Conservation (phyloP, 2,113 vertebrate species). For the Tyto alba region DNA sequence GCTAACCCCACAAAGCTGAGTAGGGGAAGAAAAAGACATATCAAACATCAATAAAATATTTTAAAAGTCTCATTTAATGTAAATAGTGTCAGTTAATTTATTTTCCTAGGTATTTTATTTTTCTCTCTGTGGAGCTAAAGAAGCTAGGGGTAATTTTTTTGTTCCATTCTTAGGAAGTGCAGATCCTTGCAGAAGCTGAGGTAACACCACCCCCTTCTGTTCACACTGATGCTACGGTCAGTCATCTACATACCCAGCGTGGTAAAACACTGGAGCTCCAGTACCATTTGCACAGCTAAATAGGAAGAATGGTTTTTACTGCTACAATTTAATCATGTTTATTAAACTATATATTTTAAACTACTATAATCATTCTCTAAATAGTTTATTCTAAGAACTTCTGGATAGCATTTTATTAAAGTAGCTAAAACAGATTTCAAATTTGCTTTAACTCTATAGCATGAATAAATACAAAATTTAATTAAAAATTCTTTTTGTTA, state of each 20-base stretch:
- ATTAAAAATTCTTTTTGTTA: background rate
- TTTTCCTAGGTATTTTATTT: background rate
- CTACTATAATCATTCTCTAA: background rate
- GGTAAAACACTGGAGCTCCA: background rate
- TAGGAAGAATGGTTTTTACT: background rate
- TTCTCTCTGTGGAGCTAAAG: background rate
- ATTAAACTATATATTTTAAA: background rate
- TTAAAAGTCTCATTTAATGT: background rate
- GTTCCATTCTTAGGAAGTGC: background rate
- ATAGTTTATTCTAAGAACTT: background rate
- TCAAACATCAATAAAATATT: background rate
- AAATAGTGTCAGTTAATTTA: background rate
- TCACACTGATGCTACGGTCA: conserved; percentile 20
- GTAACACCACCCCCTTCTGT: conserved; percentile 80
- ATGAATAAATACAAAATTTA: background rate
- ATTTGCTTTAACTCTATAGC: background rate
- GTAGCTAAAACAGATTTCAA: background rate
- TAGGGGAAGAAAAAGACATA: background rate
- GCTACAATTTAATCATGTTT: background rate
- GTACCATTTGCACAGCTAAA: background rate
- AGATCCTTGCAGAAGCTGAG: conserved; percentile 44
- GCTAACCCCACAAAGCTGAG: background rate
- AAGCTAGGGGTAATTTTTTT: background rate
- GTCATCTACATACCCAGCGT: background rate
- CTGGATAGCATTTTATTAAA: background rate